Evolutionary conservation across 2,797 vertebrate genomes (phyloP).

Genomic region (Bradypus variegatus): DNA sequence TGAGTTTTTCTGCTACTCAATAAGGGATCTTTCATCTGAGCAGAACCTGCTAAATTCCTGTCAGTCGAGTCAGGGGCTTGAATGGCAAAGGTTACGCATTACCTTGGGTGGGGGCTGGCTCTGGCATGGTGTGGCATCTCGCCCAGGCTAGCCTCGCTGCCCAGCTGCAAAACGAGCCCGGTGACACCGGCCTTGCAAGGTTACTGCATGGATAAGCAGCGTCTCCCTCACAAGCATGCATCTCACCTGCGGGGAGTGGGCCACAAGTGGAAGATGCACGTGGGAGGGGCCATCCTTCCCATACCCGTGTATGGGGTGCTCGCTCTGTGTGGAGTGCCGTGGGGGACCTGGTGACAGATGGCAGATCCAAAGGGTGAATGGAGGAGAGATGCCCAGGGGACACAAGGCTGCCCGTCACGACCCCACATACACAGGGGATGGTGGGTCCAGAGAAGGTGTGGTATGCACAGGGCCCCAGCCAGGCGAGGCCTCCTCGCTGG

Average conservation of each 20-base stretch:
- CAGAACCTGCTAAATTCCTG: background rate
- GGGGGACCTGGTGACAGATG: background rate
- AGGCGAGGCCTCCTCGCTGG: too few species aligned
- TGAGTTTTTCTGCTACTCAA: background rate
- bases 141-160: background rate
- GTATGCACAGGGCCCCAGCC: accelerated
- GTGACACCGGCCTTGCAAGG: background rate
- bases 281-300: accelerated
- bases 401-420: background rate
- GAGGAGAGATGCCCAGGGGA: background rate
- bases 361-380: background rate
- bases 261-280: too few species aligned
- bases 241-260: background rate
- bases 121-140: accelerated
- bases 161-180: background rate
- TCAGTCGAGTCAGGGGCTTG: background rate
- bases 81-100: background rate
- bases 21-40: background rate
- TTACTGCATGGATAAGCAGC: too few species aligned
- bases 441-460: accelerated
- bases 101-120: background rate
- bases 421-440: background rate
- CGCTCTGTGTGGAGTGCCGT: background rate
- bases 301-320: accelerated
- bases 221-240: accelerated